phyloP scores from a whole-genome alignment of 2,888 invertebrate genomes.

The Limnephilus marmoratus region DNA sequence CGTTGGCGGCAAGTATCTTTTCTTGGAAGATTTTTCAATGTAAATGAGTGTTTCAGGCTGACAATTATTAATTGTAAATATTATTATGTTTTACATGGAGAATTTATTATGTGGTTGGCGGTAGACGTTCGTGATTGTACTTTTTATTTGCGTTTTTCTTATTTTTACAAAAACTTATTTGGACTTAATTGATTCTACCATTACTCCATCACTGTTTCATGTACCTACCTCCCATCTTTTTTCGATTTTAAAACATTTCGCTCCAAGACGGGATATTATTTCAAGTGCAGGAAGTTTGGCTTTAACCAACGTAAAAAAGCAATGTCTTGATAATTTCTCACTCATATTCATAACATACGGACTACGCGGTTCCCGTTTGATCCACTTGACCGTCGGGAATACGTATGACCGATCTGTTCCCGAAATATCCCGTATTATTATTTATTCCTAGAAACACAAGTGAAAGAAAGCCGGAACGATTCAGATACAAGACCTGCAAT shows the following conservation, averaged over 20 bases:
- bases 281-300: constrained; percentile 44
- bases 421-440: not conserved
- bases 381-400: constrained; percentile 40
- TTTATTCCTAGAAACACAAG: constrained; percentile 26
- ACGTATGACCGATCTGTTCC: constrained; percentile 12
- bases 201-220: not conserved
- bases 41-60: no score
- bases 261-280: not conserved
- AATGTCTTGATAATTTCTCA: constrained; percentile 36
- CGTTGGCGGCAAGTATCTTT: no score
- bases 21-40: no score
- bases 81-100: no score
- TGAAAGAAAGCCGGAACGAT: not conserved
- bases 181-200: not conserved
- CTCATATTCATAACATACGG: constrained; percentile 11
- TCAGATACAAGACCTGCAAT: constrained; percentile 2
- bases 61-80: no score
- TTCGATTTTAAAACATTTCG: not conserved
- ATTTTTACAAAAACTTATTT: not conserved
- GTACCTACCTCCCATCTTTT: not conserved
- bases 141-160: not conserved
- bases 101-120: not conserved
- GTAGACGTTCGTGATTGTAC: not conserved
- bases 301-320: constrained; percentile 1
- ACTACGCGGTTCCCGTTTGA: constrained; percentile 40